These are phyloP conservation scores for Epinephelus awoara DNA, from an alignment of 2,797 vertebrate genomes.

Conservation along the genomic window DNA sequence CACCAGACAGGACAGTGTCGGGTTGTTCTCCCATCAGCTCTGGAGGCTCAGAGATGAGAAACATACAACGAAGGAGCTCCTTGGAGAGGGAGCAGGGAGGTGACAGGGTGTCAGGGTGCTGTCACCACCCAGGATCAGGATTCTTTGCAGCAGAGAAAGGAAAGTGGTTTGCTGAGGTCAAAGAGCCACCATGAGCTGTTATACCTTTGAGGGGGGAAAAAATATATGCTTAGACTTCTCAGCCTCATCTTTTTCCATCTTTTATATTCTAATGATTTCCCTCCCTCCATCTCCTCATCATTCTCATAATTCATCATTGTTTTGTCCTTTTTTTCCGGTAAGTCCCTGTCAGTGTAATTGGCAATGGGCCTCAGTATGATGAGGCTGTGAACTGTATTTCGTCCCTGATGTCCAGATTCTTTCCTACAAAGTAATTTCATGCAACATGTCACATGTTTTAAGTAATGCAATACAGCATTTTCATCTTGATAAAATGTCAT, in stretches of 20 bases:
- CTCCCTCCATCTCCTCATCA: conserved; percentile 16
- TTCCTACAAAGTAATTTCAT: conserved; percentile 10
- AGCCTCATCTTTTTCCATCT: conserved; percentile 39
- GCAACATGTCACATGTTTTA: conserved; percentile 1
- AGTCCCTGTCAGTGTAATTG: conserved; percentile 34
- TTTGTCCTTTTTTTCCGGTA: conserved; percentile 46
- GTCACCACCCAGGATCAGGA: conserved; percentile 55
- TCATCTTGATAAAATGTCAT: conserved; percentile 1
- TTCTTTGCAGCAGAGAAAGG: conserved; percentile 38
- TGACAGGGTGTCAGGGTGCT: conserved; percentile 65
- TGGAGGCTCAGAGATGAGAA: conserved; percentile 48
- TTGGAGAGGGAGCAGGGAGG: conserved; percentile 51
- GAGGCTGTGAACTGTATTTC: conserved; percentile 32
- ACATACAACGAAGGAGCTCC: conserved; percentile 36
- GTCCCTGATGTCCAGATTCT: conserved; percentile 28
- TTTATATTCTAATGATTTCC: conserved; percentile 41
- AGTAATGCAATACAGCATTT: conserved; percentile 11
- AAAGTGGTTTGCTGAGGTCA: conserved; percentile 57
- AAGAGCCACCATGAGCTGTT: conserved; percentile 38
- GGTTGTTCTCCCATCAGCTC: conserved; percentile 47
- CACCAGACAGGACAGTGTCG: conserved; percentile 43
- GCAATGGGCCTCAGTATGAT: conserved; percentile 27
- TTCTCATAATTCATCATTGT: conserved; percentile 42
- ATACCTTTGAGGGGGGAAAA: conserved; percentile 13
- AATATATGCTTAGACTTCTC: conserved; percentile 28